These are phyloP conservation scores for Cerastis leucographa DNA, from an alignment of 2,888 invertebrate species.

Conservation along the genomic window DNA sequence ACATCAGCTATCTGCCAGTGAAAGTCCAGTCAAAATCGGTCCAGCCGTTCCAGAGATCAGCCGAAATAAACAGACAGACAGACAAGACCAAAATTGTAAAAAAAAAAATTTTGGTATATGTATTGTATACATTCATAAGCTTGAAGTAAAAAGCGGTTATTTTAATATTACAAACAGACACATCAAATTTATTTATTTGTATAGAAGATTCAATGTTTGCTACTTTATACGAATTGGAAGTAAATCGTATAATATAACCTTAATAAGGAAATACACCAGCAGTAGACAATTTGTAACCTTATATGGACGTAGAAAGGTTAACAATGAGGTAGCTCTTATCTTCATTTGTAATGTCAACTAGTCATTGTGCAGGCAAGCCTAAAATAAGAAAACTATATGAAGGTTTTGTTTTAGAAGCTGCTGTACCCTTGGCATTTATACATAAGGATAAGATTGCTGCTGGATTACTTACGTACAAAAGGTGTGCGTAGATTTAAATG, in stretches of 20 bases:
- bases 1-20: too few relatives aligned
- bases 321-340: slow-evolving; percentile 43
- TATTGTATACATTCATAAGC: too few relatives aligned
- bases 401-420: not conserved
- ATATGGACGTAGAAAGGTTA: slow-evolving; percentile 48
- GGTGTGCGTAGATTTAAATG: not conserved
- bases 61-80: too few relatives aligned
- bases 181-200: too few relatives aligned
- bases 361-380: slow-evolving; percentile 8
- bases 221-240: not conserved
- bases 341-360: slow-evolving; percentile 48
- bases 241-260: too few relatives aligned
- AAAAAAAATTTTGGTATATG: too few relatives aligned
- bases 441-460: slow-evolving; percentile 3
- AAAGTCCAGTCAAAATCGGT: too few relatives aligned
- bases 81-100: too few relatives aligned
- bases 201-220: not conserved
- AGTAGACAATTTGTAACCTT: slow-evolving; percentile 31
- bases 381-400: slow-evolving; percentile 23
- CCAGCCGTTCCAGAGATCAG: too few relatives aligned
- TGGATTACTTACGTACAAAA: not conserved
- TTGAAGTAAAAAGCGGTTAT: too few relatives aligned
- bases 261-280: slow-evolving; percentile 18
- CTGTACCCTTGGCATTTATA: slow-evolving; percentile 34
- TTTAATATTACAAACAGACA: too few relatives aligned